Evolutionary conservation across 1,140 invertebrate genomes (phyloP).

Genomic region (Pogonognathellus flavescens): DNA sequence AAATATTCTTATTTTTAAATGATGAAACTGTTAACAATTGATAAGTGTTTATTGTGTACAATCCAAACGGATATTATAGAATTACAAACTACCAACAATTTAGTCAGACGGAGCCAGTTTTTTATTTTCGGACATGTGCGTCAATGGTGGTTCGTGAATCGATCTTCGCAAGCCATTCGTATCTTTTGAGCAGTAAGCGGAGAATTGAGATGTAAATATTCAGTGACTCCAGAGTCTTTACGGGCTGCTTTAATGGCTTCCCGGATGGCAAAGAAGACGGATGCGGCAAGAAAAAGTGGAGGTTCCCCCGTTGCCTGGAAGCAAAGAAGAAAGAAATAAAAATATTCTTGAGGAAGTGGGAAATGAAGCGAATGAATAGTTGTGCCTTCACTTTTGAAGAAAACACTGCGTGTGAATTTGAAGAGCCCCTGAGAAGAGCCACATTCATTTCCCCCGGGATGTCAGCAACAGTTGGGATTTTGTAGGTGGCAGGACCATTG

Average conservation of each 20-base stretch:
- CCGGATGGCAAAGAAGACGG: slow-evolving; percentile 78
- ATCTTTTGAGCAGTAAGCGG: slow-evolving; percentile 92
- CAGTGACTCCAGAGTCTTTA: slow-evolving; percentile 68
- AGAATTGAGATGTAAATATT: slow-evolving; percentile 80
- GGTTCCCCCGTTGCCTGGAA: slow-evolving; percentile 77
- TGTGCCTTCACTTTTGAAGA: slow-evolving; percentile 81
- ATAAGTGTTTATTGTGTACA: no score
- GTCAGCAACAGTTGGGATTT: slow-evolving; percentile 75
- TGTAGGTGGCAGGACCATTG: slow-evolving; percentile 77
- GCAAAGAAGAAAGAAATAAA: background rate
- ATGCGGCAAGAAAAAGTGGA: slow-evolving; percentile 76
- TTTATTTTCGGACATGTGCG: no score
- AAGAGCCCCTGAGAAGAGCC: slow-evolving; percentile 75
- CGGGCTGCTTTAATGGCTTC: slow-evolving; percentile 71
- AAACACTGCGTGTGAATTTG: slow-evolving; percentile 78
- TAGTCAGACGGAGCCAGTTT: no score
- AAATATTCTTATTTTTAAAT: no score
- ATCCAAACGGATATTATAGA: no score
- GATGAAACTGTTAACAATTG: no score
- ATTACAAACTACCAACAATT: no score
- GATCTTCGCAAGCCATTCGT: slow-evolving; percentile 89
- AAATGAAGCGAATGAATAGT: no score
- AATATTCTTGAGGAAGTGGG: background rate
- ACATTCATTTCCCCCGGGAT: slow-evolving; percentile 78
- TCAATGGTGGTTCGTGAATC: slow-evolving; percentile 79